Percentiles rank a stretch among this genome's conserved stretches.
Conservation (phyloP, 1,140 invertebrate species). For the Solenopsis fugax region DNA sequence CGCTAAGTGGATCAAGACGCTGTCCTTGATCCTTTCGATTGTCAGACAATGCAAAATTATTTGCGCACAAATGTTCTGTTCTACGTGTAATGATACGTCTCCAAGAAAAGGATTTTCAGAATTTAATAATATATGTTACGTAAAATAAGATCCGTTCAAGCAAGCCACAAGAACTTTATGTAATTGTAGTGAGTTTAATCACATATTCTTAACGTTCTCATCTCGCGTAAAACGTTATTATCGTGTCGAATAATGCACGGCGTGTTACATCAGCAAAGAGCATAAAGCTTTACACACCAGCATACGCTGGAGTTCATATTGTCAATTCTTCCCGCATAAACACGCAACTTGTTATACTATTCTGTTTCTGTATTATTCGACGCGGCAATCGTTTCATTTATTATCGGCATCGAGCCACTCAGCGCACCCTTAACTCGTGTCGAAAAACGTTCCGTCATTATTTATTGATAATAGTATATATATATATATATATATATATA, state of each 20-base stretch:
- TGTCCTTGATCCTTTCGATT: conserved; percentile 55
- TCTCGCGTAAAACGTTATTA: conserved; percentile 42
- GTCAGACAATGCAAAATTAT: conserved; percentile 33
- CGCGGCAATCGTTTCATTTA: background rate
- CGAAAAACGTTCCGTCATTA: conserved; percentile 30
- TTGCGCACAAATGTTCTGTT: background rate
- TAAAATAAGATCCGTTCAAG: conserved; percentile 6
- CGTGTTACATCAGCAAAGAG: conserved; percentile 17
- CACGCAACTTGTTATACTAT: conserved; percentile 8
- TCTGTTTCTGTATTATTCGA: conserved; percentile 33
- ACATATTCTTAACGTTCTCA: conserved; percentile 15
- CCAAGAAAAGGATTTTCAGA: background rate
- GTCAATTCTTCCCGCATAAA: conserved; percentile 20
- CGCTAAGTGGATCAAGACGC: conserved; percentile 47
- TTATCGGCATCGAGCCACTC: conserved; percentile 31
- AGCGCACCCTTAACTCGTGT: conserved; percentile 27
- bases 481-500: too few relatives aligned
- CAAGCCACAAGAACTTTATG: conserved; percentile 22
- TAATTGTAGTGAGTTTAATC: conserved; percentile 34
- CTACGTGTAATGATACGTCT: background rate
- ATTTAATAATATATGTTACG: conserved; percentile 28
- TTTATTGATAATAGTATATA: conserved; percentile 39
- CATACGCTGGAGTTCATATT: conserved; percentile 32
- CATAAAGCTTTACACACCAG: conserved; percentile 5
- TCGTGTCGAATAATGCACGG: background rate